Evolutionary conservation across 2,113 vertebrate species (phyloP).

Genomic region (Octodon degus): DNA sequence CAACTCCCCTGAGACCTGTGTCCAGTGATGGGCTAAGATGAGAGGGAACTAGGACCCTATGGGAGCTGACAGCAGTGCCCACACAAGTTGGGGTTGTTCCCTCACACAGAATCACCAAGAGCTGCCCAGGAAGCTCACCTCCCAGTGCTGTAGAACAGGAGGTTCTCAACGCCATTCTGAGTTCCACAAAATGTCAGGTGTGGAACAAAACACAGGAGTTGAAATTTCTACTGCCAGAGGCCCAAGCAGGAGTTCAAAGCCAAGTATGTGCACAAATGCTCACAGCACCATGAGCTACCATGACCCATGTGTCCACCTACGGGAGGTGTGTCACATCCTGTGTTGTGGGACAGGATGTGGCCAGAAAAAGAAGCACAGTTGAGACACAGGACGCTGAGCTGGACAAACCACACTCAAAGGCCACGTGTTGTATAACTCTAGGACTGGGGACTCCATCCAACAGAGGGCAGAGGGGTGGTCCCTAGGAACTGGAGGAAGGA

Average conservation of each 20-base stretch:
- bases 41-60: neutral
- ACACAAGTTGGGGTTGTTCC: fast-evolving
- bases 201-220: fast-evolving
- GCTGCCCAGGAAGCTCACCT: fast-evolving
- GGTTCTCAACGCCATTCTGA: fast-evolving
- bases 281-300: neutral
- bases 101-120: too few relatives aligned
- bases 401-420: neutral
- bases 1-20: neutral
- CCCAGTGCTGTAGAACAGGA: fast-evolving
- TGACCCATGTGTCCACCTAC: fast-evolving
- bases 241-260: neutral
- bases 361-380: fast-evolving
- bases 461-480: fast-evolving
- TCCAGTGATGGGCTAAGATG: neutral
- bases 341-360: neutral
- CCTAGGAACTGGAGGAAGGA: fast-evolving
- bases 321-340: fast-evolving
- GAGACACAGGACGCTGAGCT: fast-evolving
- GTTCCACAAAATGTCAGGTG: neutral
- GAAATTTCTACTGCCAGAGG: fast-evolving
- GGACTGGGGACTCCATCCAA: fast-evolving
- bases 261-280: fast-evolving
- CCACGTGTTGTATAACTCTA: fast-evolving
- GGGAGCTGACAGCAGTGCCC: neutral